These are phyloP conservation scores for Lagopus leucura DNA, from an alignment of 2,113 vertebrate genomes.

Conservation along the genomic window DNA sequence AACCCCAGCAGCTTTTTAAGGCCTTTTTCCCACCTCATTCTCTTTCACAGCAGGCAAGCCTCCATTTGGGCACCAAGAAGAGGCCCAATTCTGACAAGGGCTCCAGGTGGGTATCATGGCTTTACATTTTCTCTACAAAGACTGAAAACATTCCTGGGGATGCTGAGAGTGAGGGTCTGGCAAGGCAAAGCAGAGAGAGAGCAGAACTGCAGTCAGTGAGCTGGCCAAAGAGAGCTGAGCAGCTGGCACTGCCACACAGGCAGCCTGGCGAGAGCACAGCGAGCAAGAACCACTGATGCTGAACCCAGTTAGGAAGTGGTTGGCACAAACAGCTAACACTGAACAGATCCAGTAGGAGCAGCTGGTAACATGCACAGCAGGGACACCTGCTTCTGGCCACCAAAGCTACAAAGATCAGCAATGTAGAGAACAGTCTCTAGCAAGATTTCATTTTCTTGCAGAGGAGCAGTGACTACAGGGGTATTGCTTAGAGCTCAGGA, in stretches of 20 bases:
- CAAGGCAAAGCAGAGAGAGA: neutral
- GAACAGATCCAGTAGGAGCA: neutral
- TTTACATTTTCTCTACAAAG: neutral
- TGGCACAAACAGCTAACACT: neutral
- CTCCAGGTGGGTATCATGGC: neutral
- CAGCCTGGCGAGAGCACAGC: accelerated
- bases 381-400: neutral
- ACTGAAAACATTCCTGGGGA: neutral
- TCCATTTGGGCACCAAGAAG: neutral
- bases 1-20: neutral
- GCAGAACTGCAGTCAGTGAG: neutral
- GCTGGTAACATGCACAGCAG: neutral
- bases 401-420: neutral
- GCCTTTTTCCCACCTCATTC: neutral
- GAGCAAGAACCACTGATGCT: neutral
- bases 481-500: neutral
- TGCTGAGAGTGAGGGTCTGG: neutral
- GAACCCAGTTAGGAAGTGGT: neutral
- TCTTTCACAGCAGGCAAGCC: neutral
- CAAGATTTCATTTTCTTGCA: neutral
- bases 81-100: neutral
- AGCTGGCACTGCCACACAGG: neutral
- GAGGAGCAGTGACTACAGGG: neutral
- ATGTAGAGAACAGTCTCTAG: neutral
- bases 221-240: neutral